phyloP scores from a whole-genome alignment of 1,140 invertebrate species.

The Oreohelix idahoensis region DNA sequence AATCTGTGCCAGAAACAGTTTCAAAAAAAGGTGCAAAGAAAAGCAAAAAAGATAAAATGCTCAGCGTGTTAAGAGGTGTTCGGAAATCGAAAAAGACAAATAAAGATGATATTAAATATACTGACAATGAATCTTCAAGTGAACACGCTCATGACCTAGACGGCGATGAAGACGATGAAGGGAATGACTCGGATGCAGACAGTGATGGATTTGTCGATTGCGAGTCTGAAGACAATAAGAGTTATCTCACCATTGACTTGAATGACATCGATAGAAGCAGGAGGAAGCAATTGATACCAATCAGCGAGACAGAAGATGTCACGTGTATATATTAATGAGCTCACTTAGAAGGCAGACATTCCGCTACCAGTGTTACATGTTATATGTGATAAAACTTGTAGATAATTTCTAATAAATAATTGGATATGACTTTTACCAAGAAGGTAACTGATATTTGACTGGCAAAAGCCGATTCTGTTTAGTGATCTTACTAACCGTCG shows the following conservation, averaged over 20 bases:
- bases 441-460: too few species aligned
- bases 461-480: too few species aligned
- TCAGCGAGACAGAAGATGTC: conserved; percentile 26
- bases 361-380: too few species aligned
- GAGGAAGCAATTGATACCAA: background rate
- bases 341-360: background rate
- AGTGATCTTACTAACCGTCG: too few species aligned
- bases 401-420: too few species aligned
- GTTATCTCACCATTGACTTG: background rate
- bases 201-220: conserved; percentile 14
- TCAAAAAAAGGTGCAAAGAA: background rate
- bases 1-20: too few species aligned
- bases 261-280: background rate
- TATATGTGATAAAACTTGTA: too few species aligned
- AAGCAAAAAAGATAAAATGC: background rate
- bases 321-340: conserved; percentile 26
- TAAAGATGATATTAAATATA: background rate
- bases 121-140: background rate
- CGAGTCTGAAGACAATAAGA: background rate
- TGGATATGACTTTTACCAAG: too few species aligned
- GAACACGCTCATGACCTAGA: background rate
- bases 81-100: background rate
- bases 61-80: background rate
- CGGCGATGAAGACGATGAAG: background rate
- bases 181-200: conserved; percentile 10